Evolutionary conservation across 23 tunicate species (phyloP).

Genomic region (Halocynthia aurantium): DNA sequence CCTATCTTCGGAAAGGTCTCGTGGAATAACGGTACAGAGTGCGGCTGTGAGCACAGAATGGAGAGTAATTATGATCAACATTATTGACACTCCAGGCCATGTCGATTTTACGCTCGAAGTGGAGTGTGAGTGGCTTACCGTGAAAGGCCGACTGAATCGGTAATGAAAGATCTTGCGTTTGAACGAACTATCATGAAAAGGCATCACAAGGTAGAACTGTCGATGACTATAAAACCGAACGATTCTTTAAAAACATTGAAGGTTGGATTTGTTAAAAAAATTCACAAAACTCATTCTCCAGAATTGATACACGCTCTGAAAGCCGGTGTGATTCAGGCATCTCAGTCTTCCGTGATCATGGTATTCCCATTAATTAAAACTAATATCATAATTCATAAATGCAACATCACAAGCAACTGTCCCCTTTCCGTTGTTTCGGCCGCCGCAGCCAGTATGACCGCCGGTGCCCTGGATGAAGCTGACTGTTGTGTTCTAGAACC

Average conservation of each 20-base stretch:
- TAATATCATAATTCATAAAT: slow-evolving; percentile 12
- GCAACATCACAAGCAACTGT: slow-evolving; percentile 16
- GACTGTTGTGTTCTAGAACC: slow-evolving; percentile 72
- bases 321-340: slow-evolving; percentile 58
- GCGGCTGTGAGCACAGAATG: slow-evolving; percentile 85
- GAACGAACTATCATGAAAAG: not conserved
- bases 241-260: not conserved
- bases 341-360: slow-evolving; percentile 32
- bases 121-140: slow-evolving; percentile 88
- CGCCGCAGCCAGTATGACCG: slow-evolving; percentile 44
- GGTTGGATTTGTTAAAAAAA: too few species aligned
- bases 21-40: slow-evolving; percentile 97
- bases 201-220: slow-evolving; percentile 21
- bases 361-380: slow-evolving; percentile 27
- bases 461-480: slow-evolving; percentile 36
- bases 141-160: slow-evolving; percentile 32
- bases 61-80: slow-evolving; percentile 34
- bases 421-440: slow-evolving; percentile 58
- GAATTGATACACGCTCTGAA: slow-evolving; percentile 34
- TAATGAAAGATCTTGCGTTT: not conserved
- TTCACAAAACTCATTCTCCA: not conserved
- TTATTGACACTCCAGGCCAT: slow-evolving; percentile 98
- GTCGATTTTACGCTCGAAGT: slow-evolving; percentile 97
- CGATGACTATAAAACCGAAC: slow-evolving; percentile 63
- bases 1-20: slow-evolving; percentile 77